Evolutionary conservation across 2,113 vertebrate genomes (phyloP), one percentile per base, ranked within the genome.

Genomic region (Holacanthus passer): DNA sequence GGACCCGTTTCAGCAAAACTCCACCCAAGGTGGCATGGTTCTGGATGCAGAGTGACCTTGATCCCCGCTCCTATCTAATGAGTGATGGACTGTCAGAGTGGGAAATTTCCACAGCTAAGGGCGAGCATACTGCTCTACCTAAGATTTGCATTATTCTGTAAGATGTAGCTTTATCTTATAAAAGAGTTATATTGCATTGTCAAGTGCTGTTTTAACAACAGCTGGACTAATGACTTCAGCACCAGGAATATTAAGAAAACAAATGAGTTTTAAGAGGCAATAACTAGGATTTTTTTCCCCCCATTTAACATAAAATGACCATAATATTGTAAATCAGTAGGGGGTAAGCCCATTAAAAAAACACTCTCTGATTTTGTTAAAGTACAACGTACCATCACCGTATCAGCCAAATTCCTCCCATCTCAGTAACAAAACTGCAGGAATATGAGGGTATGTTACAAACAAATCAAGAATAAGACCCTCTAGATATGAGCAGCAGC

Each of bases 1-100:
- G 83, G 86, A 83, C 55, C 39, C 3, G 9, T 45, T 83, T 83
- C 86, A 88, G 70, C 73, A 68, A 32, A 83, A 72, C 69, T 79
- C 65, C 37, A 82, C 55, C 50, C 14, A 22, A 58, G 53, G 79
- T 73, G 73, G 75, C 62, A 24, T 82, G 83, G 63, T 55, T 58
- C 48, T 45, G 69, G 79, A 52, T 1, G 22, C 62, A 52, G 39
- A 55, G 29, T 81, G 84, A 88, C 87, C 79, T 84, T 87, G 64
- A 86, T 77, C 74, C 24, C 63, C 35, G 14, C 56, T 55, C n/a
- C n/a, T 24, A 17, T 53, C 66, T 64, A n/a, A 68, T 77, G 63
- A 86, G 16, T 84, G 74, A 80, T 82, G 81, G 24, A 24, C 19
- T 81, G 76, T 82, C 79, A 70, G 47, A 27, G 70, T 5, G 20